phyloP scores from a whole-genome alignment of 2,113 vertebrate species.

The Strix aluco region DNA sequence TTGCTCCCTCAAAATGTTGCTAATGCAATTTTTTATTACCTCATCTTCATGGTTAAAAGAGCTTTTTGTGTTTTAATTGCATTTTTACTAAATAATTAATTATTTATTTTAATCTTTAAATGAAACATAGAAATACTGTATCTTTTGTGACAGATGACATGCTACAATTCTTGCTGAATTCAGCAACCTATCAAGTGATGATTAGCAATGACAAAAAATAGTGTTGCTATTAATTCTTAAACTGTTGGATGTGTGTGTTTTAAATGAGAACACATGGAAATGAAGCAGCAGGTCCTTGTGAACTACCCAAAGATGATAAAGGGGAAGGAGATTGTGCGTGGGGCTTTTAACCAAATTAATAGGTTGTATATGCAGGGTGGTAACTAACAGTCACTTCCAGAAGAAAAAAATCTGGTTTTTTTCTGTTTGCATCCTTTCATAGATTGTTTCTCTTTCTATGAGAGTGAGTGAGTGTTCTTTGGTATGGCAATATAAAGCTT shows the following conservation, averaged over 20 bases:
- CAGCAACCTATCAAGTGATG: background rate
- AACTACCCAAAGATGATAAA: background rate
- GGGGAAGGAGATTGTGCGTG: background rate
- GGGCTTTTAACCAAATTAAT: background rate
- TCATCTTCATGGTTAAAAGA: background rate
- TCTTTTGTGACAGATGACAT: background rate
- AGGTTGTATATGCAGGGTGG: background rate
- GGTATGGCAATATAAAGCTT: background rate
- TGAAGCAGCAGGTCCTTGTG: background rate
- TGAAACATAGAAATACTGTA: background rate
- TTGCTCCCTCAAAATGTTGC: background rate
- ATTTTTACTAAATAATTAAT: background rate
- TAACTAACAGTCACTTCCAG: background rate
- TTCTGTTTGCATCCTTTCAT: background rate
- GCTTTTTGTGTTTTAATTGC: background rate
- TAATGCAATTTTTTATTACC: background rate
- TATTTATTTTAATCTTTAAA: background rate
- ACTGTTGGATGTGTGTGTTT: background rate
- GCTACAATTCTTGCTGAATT: background rate
- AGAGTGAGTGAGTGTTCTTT: background rate
- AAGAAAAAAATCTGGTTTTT: accelerated
- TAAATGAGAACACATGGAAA: background rate
- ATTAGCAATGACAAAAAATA: background rate
- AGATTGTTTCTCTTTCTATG: background rate
- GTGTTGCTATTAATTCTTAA: background rate